phyloP scores from a whole-genome alignment of 1,140 invertebrate species.

The Phthorimaea operculella region DNA sequence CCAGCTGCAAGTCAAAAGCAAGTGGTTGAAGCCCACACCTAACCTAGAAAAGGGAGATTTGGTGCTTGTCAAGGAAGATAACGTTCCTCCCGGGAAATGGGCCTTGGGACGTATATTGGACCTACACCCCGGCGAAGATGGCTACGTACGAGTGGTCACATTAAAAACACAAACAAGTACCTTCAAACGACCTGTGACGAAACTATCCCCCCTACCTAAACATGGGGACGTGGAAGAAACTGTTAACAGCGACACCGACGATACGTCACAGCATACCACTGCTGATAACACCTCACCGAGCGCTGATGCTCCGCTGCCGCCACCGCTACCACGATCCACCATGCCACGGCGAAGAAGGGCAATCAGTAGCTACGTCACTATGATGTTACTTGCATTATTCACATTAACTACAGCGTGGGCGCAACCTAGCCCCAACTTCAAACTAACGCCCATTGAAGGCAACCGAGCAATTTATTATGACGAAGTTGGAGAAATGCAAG shows the following conservation, averaged over 20 bases:
- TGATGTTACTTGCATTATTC: not conserved
- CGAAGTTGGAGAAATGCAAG: constrained; percentile 2
- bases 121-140: constrained; percentile 29
- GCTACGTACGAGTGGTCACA: constrained; percentile 15
- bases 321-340: not conserved
- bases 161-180: not conserved
- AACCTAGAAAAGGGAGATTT: not conserved
- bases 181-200: constrained; percentile 2
- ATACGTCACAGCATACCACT: not conserved
- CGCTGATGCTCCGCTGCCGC: not conserved
- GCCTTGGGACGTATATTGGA: constrained; percentile 27
- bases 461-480: not conserved
- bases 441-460: not conserved
- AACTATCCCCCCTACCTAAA: not conserved
- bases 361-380: not conserved
- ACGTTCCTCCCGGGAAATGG: constrained; percentile 32
- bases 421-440: not conserved
- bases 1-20: constrained; percentile 17
- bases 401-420: not conserved
- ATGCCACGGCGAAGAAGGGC: not conserved
- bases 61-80: constrained; percentile 35
- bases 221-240: not conserved
- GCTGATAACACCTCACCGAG: not conserved
- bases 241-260: not conserved
- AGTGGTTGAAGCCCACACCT: constrained; percentile 13